These are phyloP conservation scores for Sogatella furcifera DNA, from an alignment of 1,140 invertebrate species.

Conservation along the genomic window DNA sequence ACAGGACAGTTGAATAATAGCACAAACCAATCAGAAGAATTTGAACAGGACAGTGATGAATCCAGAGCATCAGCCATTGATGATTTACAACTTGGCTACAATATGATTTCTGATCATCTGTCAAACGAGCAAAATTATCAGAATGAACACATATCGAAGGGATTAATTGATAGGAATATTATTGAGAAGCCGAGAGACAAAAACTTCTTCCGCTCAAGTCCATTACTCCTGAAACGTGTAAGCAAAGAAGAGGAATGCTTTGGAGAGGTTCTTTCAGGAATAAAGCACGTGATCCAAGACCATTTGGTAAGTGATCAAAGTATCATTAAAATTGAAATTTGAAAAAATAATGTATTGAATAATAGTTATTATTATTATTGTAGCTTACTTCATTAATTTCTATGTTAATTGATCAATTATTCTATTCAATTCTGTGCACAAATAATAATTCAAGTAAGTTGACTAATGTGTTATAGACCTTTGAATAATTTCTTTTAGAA, in stretches of 20 bases:
- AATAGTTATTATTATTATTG: too few species aligned
- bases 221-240: slow-evolving; percentile 4
- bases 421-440: too few species aligned
- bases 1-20: neutral
- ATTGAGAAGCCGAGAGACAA: slow-evolving; percentile 10
- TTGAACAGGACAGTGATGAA: neutral
- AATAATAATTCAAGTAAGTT: too few species aligned
- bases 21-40: neutral
- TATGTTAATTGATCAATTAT: too few species aligned
- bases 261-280: slow-evolving; percentile 57
- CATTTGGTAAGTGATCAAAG: slow-evolving; percentile 40
- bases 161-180: neutral
- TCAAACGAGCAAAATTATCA: neutral
- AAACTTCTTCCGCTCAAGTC: slow-evolving; percentile 17
- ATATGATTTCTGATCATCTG: too few species aligned
- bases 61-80: neutral
- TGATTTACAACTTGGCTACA: neutral
- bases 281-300: slow-evolving; percentile 62
- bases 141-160: neutral
- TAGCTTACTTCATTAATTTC: too few species aligned
- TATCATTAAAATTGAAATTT: too few species aligned
- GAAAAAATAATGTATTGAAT: too few species aligned
- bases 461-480: too few species aligned
- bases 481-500: too few species aligned
- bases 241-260: slow-evolving; percentile 58